These are phyloP conservation scores for Ornithorhynchus anatinus DNA, from an alignment of 2,113 vertebrate species.

Conservation along the genomic window DNA sequence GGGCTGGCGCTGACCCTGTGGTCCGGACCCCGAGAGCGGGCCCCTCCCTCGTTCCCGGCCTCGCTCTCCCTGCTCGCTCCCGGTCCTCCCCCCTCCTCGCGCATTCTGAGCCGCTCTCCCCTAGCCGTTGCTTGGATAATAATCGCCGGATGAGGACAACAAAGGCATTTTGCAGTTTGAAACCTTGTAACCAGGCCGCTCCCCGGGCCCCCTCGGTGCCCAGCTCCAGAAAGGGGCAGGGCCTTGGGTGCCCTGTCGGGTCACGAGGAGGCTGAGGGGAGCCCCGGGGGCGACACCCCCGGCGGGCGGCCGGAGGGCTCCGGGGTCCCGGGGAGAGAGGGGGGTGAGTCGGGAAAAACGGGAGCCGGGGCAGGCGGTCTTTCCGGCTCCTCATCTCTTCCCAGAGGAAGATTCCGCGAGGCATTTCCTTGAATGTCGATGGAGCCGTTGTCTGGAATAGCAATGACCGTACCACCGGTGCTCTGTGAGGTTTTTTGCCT, in stretches of 20 bases:
- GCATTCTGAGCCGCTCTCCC: slow-evolving; percentile 5
- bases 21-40: neutral
- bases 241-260: neutral
- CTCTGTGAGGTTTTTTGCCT: slow-evolving; percentile 29
- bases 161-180: slow-evolving; percentile 31
- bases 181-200: slow-evolving; percentile 14
- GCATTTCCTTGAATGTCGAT: slow-evolving; percentile 41
- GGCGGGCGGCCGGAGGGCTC: neutral
- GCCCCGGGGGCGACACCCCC: neutral
- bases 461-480: slow-evolving; percentile 25
- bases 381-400: neutral
- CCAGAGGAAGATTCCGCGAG: slow-evolving; percentile 3
- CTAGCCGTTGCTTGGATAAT: slow-evolving; percentile 40
- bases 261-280: neutral
- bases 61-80: neutral
- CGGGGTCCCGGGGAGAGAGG: neutral
- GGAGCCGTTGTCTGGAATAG: slow-evolving; percentile 33
- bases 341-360: no score
- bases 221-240: slow-evolving; percentile 1
- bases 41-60: neutral
- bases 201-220: neutral
- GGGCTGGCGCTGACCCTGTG: neutral
- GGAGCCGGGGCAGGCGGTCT: neutral
- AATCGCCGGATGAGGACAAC: slow-evolving; percentile 38
- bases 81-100: slow-evolving; percentile 15